Base-by-base conservation (phyloP, 2,113 vertebrate species). In the Semnornis frantzii region DNA sequence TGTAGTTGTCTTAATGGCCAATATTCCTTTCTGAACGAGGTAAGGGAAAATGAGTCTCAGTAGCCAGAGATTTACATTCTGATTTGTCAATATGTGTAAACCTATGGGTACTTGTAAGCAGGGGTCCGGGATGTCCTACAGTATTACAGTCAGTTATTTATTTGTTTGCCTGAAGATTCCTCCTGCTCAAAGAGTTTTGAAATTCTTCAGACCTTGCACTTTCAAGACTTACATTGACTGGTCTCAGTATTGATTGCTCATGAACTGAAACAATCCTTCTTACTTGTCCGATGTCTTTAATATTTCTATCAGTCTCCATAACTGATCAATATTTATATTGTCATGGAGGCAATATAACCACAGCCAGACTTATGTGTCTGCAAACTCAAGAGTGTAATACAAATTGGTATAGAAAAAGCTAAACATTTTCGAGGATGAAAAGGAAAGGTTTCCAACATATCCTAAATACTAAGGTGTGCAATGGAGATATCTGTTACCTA, bases 261-360 rank as follows among this genome's bases (percentile, higher is more conserved):
- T 84, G 82, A 81, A 62, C 54, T 78, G 72, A 81, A 84, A 69
- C 70, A 65, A 75, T 82, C 30, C 24, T 17, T 89, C 85, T 94
- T 92, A 12, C 39, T 89, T 71, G 54, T 87, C 89, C 90, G 37
- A 63, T 88, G 50, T 81, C 69, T 91, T 95, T 90, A 83, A 84
- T 95, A 34, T 90, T 81, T 83, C 77, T 74, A 72, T 91, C 58
- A 27, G 23, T 82, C 76, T 90, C 60, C 37, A 81, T 75, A 69
- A 58, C 37, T 28, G 66, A 85, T 92, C 88, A 42, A 70, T 94
- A 65, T 60, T 94, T 92, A 54, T 86, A 62, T 58, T 82, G 58
- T 77, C 28, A 11, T 57, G 62, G 33, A 90, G 52, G 25, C 33
- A 83, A 33, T 88, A 48, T 68, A 85, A 85, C 64, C 52, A 64